Conservation (phyloP, 2,113 vertebrate genomes). For the Isichthys henryi region DNA sequence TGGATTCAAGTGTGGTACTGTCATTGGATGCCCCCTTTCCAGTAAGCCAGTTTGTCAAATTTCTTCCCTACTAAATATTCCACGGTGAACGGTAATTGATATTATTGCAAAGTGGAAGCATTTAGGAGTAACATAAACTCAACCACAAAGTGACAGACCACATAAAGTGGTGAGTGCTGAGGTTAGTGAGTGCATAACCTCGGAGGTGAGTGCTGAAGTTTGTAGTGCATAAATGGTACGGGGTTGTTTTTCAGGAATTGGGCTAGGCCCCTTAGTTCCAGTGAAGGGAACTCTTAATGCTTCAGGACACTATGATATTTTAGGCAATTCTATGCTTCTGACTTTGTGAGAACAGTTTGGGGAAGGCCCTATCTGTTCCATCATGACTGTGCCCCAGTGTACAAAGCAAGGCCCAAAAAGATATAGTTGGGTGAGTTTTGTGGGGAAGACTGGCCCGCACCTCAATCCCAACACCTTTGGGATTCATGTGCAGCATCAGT, state of each 20-base stretch:
- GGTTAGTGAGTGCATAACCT: not conserved
- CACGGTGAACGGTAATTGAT: not conserved
- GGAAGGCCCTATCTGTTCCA: not conserved
- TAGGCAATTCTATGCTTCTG: not conserved
- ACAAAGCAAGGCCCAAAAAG: not conserved
- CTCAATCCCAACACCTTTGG: not conserved
- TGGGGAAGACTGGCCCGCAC: not conserved
- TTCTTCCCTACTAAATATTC: not conserved
- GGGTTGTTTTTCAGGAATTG: not conserved
- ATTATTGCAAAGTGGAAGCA: not conserved
- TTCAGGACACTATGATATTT: not conserved
- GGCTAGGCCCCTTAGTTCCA: not conserved
- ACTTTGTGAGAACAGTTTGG: not conserved
- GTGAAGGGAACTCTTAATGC: not conserved
- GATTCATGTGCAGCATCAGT: not conserved
- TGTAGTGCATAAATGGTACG: not conserved
- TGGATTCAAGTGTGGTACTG: not conserved
- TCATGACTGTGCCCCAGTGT: not conserved
- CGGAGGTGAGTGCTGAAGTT: not conserved
- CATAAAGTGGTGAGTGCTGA: not conserved
- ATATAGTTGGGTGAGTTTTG: not conserved
- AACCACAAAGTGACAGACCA: not conserved
- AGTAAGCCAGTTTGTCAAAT: not conserved
- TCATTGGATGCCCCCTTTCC: not conserved
- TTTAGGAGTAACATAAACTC: not conserved